phyloP scores from a whole-genome alignment of 1,140 invertebrate species.

The Ruditapes philippinarum region DNA sequence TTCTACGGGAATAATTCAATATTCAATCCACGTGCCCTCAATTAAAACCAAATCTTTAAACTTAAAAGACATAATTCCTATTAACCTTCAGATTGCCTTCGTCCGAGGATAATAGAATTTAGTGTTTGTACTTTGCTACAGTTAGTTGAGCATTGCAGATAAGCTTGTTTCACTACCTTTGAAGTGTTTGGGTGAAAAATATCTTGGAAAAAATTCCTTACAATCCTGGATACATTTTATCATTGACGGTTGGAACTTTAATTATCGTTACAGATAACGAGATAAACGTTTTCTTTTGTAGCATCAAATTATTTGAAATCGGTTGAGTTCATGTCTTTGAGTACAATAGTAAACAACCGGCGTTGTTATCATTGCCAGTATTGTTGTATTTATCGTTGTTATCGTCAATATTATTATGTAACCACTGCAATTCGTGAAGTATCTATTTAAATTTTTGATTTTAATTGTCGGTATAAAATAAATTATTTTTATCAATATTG shows the following conservation, averaged over 20 bases:
- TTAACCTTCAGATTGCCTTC: slow-evolving; percentile 42
- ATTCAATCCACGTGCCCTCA: slow-evolving; percentile 58
- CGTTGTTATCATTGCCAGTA: no score
- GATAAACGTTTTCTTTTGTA: not conserved
- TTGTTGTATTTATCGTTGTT: no score
- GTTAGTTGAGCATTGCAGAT: slow-evolving; percentile 44
- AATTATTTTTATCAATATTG: no score
- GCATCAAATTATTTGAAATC: no score
- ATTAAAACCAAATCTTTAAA: slow-evolving; percentile 69
- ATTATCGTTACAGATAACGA: slow-evolving; percentile 19
- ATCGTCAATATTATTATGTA: no score
- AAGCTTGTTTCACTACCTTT: slow-evolving; percentile 46
- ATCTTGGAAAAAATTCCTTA: slow-evolving; percentile 13
- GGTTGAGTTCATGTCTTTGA: no score
- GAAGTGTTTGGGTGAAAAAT: slow-evolving; percentile 27
- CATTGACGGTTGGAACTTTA: not conserved
- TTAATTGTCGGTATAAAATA: no score
- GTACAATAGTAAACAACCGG: no score
- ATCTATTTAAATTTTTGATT: no score
- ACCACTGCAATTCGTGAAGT: no score
- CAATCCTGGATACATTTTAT: slow-evolving; percentile 11
- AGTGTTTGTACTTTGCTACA: slow-evolving; percentile 29
- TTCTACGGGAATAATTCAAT: slow-evolving; percentile 57
- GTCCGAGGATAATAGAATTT: slow-evolving; percentile 47
- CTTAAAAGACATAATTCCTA: slow-evolving; percentile 66